Evolutionary conservation across 2,888 invertebrate species (phyloP), one percentile per base, ranked within the genome.

Genomic region (Rutpela maculata): DNA sequence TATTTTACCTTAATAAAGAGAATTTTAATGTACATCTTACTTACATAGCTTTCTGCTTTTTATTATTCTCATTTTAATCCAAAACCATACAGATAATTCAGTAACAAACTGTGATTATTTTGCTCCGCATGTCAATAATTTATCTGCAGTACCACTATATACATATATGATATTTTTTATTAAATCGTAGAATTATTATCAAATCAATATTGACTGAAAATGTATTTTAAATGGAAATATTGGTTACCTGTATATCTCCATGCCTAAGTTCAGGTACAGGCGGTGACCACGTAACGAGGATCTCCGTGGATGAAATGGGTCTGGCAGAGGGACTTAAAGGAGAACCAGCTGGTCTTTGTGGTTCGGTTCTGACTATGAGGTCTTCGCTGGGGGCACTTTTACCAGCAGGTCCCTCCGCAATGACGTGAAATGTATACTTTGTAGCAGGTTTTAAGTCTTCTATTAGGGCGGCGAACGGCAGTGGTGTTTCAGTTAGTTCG

Each of bases 351-450:
- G 95, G 95, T 78, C 93, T 90, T 87, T 95, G 94, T 0, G 94
- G 94, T 83, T 95, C 93, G 0, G 95, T 95, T 84, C 92, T 91
- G 0, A 94, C 91, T 11, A 91, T 85, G 22, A 95, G 88, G 82
- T 94, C 94, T 50, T 92, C 90, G 78, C 94, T 94, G 0, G 94
- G 94, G 1, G 91, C 90, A 85, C 95, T 94, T 84, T 92, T 92
- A 0, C 95, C 95, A 0, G 94, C 94, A 6, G 94, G 93, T 6
- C 95, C 95, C 87, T 95, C 94, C 0, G 95, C 95, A 71, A 95
- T 91, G 5, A 95, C 93, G 35, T 95, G 91, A 82, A 95, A 92
- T 10, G 92, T 90, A 86, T 95, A 96, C 78, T 91, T 91, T 0
- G 94, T 94, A 0, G 94, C 94, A 7, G 94, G 94, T 85, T 94